Percentiles rank a stretch among this genome's conserved stretches.
Conservation (phyloP, 2,888 invertebrate species). For the Melipona beecheii region DNA sequence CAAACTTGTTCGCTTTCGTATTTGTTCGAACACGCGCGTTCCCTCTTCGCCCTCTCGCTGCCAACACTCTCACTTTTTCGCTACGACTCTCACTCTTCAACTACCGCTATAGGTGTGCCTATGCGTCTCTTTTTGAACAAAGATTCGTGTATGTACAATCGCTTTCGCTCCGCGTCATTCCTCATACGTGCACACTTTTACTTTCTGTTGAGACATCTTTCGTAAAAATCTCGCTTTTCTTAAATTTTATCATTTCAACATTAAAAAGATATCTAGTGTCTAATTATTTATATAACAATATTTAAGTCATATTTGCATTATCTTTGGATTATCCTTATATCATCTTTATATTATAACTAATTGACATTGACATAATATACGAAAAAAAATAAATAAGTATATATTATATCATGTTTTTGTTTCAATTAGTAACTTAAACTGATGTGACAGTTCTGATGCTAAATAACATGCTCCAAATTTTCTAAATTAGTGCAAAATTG, state of each 20-base stretch:
- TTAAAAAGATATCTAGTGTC: not conserved
- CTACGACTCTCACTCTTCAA: conserved; percentile 50
- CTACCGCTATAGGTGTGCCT: not conserved
- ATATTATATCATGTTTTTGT: not conserved
- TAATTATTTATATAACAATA: not conserved
- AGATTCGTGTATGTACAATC: not conserved
- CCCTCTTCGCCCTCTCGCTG: conserved; percentile 4
- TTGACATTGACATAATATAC: not conserved
- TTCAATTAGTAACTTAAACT: too few species aligned
- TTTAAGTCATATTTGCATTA: too few species aligned
- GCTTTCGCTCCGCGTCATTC: too few species aligned
- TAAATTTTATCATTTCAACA: not conserved
- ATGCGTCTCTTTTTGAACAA: not conserved
- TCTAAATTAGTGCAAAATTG: too few species aligned
- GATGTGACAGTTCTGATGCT: too few species aligned
- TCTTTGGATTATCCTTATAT: too few species aligned
- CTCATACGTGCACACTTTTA: not conserved
- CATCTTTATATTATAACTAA: not conserved
- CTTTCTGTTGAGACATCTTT: not conserved
- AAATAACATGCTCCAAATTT: too few species aligned
- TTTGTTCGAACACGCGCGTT: conserved; percentile 1
- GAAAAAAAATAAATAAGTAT: not conserved
- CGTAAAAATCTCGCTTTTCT: not conserved
- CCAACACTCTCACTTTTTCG: conserved; percentile 45
- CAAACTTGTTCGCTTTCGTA: not conserved